These are phyloP conservation scores for Pyrochroa serraticornis DNA, from an alignment of 2,888 invertebrate species.

Conservation along the genomic window DNA sequence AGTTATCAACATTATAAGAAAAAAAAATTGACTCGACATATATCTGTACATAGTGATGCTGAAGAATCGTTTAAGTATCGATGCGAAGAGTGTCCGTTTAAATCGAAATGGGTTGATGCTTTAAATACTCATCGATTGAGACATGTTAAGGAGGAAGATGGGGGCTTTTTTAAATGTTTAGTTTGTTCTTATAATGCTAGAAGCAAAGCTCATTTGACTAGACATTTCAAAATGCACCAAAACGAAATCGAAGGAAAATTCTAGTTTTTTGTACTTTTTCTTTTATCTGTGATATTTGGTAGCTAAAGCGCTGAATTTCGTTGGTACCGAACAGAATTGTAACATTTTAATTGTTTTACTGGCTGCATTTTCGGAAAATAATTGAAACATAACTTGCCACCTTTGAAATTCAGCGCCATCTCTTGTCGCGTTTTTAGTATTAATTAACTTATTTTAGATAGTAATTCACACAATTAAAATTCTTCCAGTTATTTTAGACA, in stretches of 20 bases:
- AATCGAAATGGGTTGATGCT: constrained; percentile 23
- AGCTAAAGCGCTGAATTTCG: not conserved
- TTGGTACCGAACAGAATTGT: too few relatives aligned
- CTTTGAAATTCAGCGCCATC: too few relatives aligned
- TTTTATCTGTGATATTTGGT: constrained; percentile 15
- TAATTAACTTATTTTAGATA: too few relatives aligned
- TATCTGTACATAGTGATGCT: constrained; percentile 16
- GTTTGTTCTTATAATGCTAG: constrained; percentile 23
- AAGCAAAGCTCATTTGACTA: constrained; percentile 20
- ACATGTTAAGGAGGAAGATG: constrained; percentile 22
- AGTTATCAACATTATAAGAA: constrained; percentile 19
- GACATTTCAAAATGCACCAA: constrained; percentile 23
- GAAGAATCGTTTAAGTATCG: constrained; percentile 19
- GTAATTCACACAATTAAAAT: too few relatives aligned
- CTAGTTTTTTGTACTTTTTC: not conserved
- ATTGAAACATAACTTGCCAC: too few relatives aligned
- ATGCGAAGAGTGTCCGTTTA: constrained; percentile 21
- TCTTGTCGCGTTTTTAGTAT: too few relatives aligned
- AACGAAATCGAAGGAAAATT: constrained; percentile 5
- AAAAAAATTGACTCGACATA: constrained; percentile 20
- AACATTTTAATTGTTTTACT: too few relatives aligned
- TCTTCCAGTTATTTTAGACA: too few relatives aligned
- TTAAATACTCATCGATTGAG: constrained; percentile 18
- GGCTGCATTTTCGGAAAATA: too few relatives aligned
- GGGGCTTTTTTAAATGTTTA: constrained; percentile 14